Evolutionary conservation across 2,888 invertebrate species (phyloP).

Genomic region (Catotricha subobsoleta): DNA sequence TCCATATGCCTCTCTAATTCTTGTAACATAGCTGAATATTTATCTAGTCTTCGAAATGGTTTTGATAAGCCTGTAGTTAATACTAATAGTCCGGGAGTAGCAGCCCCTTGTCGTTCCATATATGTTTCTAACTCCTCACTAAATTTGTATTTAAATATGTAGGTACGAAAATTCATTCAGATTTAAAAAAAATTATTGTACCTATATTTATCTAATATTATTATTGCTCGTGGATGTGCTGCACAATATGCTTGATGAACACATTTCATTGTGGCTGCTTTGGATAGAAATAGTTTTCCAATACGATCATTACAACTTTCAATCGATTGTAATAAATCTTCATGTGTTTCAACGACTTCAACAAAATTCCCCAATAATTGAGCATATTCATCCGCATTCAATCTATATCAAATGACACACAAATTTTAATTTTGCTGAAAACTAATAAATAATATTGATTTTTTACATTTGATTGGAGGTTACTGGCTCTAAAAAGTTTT

Average conservation of each 20-base stretch:
- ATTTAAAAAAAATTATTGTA: conserved; percentile 34
- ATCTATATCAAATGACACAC: conserved; percentile 34
- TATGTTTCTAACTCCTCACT: conserved; percentile 69
- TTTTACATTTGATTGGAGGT: conserved; percentile 69
- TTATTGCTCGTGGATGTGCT: conserved; percentile 86
- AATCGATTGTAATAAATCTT: conserved; percentile 56
- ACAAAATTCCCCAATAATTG: conserved; percentile 76
- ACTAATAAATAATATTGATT: not conserved
- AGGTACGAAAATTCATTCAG: too few species aligned
- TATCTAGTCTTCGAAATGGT: conserved; percentile 86
- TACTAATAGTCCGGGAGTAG: conserved; percentile 70
- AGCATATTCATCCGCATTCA: conserved; percentile 68
- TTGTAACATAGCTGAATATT: conserved; percentile 85
- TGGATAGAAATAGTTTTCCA: conserved; percentile 77
- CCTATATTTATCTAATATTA: conserved; percentile 84
- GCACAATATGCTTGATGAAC: conserved; percentile 81
- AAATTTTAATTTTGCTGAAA: too few species aligned
- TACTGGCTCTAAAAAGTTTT: conserved; percentile 73
- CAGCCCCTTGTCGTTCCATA: conserved; percentile 77
- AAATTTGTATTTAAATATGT: too few species aligned
- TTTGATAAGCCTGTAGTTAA: conserved; percentile 85
- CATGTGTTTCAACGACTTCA: conserved; percentile 72
- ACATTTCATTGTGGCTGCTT: conserved; percentile 63
- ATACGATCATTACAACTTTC: conserved; percentile 71
- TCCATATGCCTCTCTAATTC: conserved; percentile 91